Base-by-base conservation (phyloP, 2,113 vertebrate genomes). In the Centropristis striata region DNA sequence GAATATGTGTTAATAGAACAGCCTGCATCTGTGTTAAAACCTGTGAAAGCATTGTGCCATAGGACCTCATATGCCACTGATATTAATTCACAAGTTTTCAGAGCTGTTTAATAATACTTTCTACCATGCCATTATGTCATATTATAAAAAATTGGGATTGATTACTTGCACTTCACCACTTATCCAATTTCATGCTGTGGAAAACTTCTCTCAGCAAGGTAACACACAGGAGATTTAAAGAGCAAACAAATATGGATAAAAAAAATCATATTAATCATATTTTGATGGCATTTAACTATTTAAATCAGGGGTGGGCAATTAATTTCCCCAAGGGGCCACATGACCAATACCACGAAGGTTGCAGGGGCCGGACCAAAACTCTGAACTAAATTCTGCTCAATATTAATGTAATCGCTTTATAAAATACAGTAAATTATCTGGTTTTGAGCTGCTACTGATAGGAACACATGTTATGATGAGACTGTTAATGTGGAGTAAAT, bases 61-160 rank as follows among this genome's bases (percentile, higher is more conserved):
- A 37, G 53, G 72, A 41, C 0, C 21, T 32, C 39, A 1, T 53
- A 57, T n/a, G 21, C 32, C 32, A 49, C 42, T 42, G 25, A 73
- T 72, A 71, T 71, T 39, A 41, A 44, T 66, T 66, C 6, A 66
- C 63, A 65, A 9, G 44, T 55, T 55, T 55, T 14, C 47, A 50
- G 46, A 57, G 59, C 47, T 61, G 64, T 70, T 81, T 78, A 46
- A 54, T 81, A 59, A 68, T 63, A 2, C 20, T 15, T 20, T 46
- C 11, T 13, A 42, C 1, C 25, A 46, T 10, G 39, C 12, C 37
- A 25, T 5, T 7, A 44, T 57, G 57, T 65, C 63, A 39, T 0
- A 23, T 50, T 13, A 18, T 28, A 20, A 70, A 28, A 27, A n/a
- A 23, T 39, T 55, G 37, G 54, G 21, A 25, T 39, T 36, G 53